Evolutionary conservation across 2,797 vertebrate species (phyloP), one percentile per base, ranked within the genome.

Genomic region (Silurus aristotelis): DNA sequence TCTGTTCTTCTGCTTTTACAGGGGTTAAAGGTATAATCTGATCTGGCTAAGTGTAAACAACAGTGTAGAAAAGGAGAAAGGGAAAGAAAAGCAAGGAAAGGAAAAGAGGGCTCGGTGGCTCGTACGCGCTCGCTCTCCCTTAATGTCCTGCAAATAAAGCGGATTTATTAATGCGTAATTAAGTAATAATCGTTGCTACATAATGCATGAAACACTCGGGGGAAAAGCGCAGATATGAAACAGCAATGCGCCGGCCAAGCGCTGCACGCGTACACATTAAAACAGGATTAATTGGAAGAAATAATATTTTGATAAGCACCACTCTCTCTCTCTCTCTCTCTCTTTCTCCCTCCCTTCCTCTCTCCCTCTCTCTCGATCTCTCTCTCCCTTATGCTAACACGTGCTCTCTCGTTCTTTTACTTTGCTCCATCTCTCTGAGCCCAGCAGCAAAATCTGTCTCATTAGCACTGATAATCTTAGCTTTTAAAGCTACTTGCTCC

Each of bases 81-180:
- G 63, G 52, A 48, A 67, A 63, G 61, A 27, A 64, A 25, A 22
- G 52, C 43, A 63, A 63, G 20, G 87, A 86, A 90, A 91, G 89
- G 88, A 91, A 87, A 90, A 92, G 76, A 83, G 87, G 86, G 86
- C 88, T 89, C 85, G 82, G 86, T 72, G 61, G 90, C 87, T 91
- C 87, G 82, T 87, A 90, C 91, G 89, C 84, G 90, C 94, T 94
- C 94, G 91, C 92, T 93, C 94, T 93, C 91, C 91, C 94, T 95
- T 96, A 95, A 96, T 95, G 95, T 96, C 94, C 95, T 94, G 94
- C 93, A 95, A 96, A 95, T 95, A 94, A 95, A 95, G 95, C 92
- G 91, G 95, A 95, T 95, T 96, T 95, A 95, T 95, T 95, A 95
- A 95, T 95, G 94, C 94, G 94, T 95, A 95, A 96, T 96, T 96